These are phyloP conservation scores for Eudemis profundana DNA, from an alignment of 2,888 invertebrate species.

Conservation along the genomic window DNA sequence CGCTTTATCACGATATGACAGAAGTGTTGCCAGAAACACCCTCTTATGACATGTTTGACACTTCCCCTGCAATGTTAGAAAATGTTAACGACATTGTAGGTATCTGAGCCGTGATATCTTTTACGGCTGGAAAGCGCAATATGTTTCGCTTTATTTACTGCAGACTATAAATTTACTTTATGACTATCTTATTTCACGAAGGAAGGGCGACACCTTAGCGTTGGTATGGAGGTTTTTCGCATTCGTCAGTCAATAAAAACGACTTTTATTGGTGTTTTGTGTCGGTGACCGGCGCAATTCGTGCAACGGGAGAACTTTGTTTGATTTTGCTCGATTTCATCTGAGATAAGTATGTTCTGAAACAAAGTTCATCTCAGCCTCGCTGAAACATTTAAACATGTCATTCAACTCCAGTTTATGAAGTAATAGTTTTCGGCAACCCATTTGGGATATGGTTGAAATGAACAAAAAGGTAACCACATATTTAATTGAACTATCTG, in stretches of 20 bases:
- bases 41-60: constrained; percentile 38
- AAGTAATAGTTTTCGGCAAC: not conserved
- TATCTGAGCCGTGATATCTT: constrained; percentile 63
- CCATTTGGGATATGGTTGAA: not conserved
- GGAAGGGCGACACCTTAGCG: constrained; percentile 57
- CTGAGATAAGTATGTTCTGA: not conserved
- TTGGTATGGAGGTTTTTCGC: constrained; percentile 61
- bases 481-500: too few relatives aligned
- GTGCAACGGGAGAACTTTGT: constrained; percentile 23
- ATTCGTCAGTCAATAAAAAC: constrained; percentile 68
- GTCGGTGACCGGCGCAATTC: constrained; percentile 49
- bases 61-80: constrained; percentile 48
- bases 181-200: constrained; percentile 77
- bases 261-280: constrained; percentile 69
- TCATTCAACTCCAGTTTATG: not conserved
- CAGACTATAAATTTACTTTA: constrained; percentile 78
- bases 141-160: constrained; percentile 79
- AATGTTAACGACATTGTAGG: constrained; percentile 58
- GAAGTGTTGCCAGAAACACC: constrained; percentile 21
- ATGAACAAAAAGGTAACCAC: too few relatives aligned
- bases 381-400: not conserved
- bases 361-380: too few relatives aligned
- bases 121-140: constrained; percentile 70
- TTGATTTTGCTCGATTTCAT: constrained; percentile 29
- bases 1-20: constrained; percentile 16